Evolutionary conservation across 2,888 invertebrate genomes (phyloP).

Genomic region (Callosobruchus maculatus): DNA sequence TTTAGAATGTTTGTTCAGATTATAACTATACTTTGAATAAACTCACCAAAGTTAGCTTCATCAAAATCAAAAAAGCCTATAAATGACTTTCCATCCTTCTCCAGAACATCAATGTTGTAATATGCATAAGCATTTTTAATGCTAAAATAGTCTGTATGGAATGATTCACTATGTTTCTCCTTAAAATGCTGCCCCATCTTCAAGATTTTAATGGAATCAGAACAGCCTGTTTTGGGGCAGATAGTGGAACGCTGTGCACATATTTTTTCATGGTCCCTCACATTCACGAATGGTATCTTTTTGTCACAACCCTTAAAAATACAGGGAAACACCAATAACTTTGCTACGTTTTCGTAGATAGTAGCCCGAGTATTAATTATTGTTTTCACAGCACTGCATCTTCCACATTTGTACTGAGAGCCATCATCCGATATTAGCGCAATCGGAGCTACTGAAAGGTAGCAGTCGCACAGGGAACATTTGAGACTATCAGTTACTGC

Average conservation of each 20-base stretch:
- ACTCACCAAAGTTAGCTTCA: conserved; percentile 17
- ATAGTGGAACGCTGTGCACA: conserved; percentile 13
- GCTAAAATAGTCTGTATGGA: conserved; percentile 14
- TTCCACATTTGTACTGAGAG: conserved; percentile 21
- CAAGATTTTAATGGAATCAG: conserved; percentile 14
- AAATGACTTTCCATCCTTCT: conserved; percentile 20
- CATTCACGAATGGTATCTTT: conserved; percentile 16
- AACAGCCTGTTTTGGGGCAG: conserved; percentile 21
- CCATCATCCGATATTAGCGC: conserved; percentile 22
- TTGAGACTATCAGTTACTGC: conserved; percentile 14
- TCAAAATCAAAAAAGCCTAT: conserved; percentile 22
- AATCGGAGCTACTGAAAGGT: conserved; percentile 18
- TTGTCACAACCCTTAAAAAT: conserved; percentile 15
- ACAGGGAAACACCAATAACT: conserved; percentile 19
- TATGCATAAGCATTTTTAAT: conserved; percentile 20
- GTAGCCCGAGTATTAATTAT: conserved; percentile 15
- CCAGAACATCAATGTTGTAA: conserved; percentile 21
- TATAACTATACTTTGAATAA: too few species aligned
- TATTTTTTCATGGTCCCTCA: conserved; percentile 20
- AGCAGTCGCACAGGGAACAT: conserved; percentile 19
- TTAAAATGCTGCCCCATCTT: conserved; percentile 20
- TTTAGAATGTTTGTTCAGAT: too few species aligned
- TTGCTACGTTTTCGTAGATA: conserved; percentile 21
- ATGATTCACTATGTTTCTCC: conserved; percentile 19
- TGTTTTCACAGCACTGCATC: conserved; percentile 20